Conservation (phyloP, 2,888 invertebrate genomes). For the Steinernema hermaphroditum region DNA sequence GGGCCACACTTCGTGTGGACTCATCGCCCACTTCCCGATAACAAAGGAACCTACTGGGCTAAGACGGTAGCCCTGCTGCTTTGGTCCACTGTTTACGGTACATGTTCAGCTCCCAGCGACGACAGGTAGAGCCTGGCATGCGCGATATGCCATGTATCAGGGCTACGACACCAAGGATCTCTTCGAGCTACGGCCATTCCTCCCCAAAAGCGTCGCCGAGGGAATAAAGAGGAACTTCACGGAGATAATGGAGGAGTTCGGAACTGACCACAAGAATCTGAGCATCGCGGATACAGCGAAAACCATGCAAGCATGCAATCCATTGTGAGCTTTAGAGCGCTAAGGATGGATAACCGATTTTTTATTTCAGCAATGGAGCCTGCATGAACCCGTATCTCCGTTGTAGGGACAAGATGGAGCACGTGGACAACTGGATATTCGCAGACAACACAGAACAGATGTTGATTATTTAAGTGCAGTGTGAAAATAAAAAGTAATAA, state of each 20-base stretch:
- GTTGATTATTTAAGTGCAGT: no score
- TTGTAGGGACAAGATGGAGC: neutral
- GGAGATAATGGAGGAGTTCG: neutral
- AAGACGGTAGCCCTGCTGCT: neutral
- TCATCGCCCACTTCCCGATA: neutral
- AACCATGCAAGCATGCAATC: neutral
- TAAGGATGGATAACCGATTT: neutral
- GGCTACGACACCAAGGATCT: neutral
- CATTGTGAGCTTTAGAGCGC: slow-evolving; percentile 6
- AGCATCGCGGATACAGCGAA: neutral
- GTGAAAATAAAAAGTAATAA: no score
- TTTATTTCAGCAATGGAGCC: neutral
- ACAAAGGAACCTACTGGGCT: neutral
- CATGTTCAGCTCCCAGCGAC: neutral
- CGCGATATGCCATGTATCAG: neutral
- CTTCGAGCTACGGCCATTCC: neutral
- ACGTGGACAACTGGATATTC: neutral
- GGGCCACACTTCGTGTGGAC: neutral
- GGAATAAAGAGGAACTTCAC: neutral
- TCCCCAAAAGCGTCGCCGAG: neutral
- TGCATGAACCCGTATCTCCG: neutral
- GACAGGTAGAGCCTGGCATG: neutral
- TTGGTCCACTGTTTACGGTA: neutral
- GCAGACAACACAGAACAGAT: neutral
- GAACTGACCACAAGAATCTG: neutral